Conservation (phyloP, 2,113 vertebrate genomes). For the Oxyruncus cristatus region DNA sequence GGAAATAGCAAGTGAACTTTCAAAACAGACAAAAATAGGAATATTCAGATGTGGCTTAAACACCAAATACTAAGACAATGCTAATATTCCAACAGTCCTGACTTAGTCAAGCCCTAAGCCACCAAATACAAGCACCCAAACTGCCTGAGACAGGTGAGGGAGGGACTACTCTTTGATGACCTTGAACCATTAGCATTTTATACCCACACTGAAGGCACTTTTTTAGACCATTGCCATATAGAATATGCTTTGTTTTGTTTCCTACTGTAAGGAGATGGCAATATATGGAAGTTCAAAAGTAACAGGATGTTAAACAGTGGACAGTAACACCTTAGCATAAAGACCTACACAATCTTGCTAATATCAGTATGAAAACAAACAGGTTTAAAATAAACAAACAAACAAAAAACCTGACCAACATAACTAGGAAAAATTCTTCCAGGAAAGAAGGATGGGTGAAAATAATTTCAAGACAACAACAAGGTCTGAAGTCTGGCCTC, state of each 20-base stretch:
- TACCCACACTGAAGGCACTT: neutral
- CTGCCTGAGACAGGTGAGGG: neutral
- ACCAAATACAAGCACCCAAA: neutral
- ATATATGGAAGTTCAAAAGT: neutral
- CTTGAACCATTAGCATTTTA: neutral
- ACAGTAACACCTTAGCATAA: neutral
- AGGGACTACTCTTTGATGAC: neutral
- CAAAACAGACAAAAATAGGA: neutral
- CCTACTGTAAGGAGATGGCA: neutral
- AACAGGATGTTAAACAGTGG: neutral
- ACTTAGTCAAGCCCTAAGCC: neutral
- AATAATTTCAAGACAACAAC: neutral
- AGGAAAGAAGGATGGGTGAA: neutral
- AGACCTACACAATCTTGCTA: neutral
- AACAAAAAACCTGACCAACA: neutral
- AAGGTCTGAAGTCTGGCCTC: neutral
- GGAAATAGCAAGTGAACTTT: neutral
- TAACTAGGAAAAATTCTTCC: neutral
- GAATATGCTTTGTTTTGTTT: neutral
- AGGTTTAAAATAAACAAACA: neutral
- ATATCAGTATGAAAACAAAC: neutral
- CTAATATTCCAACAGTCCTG: neutral
- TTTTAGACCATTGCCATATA: neutral
- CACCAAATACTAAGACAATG: neutral
- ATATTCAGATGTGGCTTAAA: neutral